Evolutionary conservation across 2,797 vertebrate genomes (phyloP).

Genomic region (Pantherophis vulpinus): DNA sequence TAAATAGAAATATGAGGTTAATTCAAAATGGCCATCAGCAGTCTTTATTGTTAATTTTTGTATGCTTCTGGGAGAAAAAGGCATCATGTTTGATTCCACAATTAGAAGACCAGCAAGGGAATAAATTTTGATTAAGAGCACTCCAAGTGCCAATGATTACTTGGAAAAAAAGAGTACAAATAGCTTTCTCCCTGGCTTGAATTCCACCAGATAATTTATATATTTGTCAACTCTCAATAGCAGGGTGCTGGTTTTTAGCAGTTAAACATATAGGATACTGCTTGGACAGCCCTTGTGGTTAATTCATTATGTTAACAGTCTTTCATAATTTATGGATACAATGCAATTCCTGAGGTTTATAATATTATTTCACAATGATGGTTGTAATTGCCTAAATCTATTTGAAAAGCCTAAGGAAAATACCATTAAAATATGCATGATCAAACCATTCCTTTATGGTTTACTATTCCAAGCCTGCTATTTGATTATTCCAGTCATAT

Average conservation of each 20-base stretch:
- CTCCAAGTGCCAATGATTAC: neutral
- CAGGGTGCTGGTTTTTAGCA: neutral
- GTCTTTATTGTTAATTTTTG: neutral
- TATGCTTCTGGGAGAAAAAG: neutral
- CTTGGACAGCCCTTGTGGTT: neutral
- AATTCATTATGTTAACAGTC: neutral
- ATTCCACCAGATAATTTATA: neutral
- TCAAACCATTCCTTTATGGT: neutral
- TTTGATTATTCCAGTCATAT: neutral
- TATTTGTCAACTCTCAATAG: neutral
- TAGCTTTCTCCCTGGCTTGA: neutral
- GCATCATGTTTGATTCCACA: neutral
- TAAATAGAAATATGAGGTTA: neutral
- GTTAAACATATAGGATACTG: neutral
- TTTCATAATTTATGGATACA: rapidly evolving
- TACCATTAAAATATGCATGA: neutral
- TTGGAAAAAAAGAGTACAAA: neutral
- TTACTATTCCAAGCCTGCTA: neutral
- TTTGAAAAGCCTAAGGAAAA: neutral
- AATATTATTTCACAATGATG: neutral
- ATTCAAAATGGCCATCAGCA: neutral
- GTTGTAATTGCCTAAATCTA: neutral
- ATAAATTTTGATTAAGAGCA: slow-evolving; percentile 19
- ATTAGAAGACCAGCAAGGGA: neutral
- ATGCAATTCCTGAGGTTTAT: rapidly evolving